These are phyloP conservation scores for Heliconius melpomene DNA, from an alignment of 1,140 invertebrate genomes.

Conservation along the genomic window DNA sequence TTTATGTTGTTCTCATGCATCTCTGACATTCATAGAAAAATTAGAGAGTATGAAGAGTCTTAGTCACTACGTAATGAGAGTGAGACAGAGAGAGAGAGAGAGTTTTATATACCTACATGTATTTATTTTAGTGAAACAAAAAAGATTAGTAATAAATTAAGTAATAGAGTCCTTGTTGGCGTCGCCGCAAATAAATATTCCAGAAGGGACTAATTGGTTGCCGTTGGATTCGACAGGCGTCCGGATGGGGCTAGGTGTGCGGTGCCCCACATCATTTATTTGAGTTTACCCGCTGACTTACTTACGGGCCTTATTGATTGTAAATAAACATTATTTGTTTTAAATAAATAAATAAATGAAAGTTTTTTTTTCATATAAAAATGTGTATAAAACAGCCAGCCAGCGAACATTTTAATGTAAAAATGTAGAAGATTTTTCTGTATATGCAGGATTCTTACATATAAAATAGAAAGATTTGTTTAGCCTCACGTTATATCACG, in stretches of 20 bases:
- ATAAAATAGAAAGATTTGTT: too few relatives aligned
- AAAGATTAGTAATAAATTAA: constrained; percentile 62
- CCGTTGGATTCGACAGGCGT: constrained; percentile 70
- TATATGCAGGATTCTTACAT: too few relatives aligned
- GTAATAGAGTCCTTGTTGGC: constrained; percentile 61
- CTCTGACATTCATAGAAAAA: too few relatives aligned
- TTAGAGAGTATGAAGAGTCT: too few relatives aligned
- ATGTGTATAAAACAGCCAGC: too few relatives aligned
- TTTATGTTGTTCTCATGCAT: too few relatives aligned
- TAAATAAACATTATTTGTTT: constrained; percentile 3
- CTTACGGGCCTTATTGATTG: constrained; percentile 53
- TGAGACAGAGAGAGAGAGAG: too few relatives aligned
- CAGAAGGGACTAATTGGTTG: constrained; percentile 74
- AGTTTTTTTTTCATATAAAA: background rate
- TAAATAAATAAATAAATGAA: background rate
- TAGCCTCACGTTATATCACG: too few relatives aligned
- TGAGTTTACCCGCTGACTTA: constrained; percentile 54
- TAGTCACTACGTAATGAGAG: too few relatives aligned
- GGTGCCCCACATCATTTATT: constrained; percentile 73
- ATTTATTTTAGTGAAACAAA: constrained; percentile 27
- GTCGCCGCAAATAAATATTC: constrained; percentile 77
- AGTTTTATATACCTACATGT: background rate
- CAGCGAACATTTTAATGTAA: too few relatives aligned
- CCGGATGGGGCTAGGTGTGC: constrained; percentile 53
- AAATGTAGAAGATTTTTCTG: too few relatives aligned